Base-by-base conservation (phyloP, 2,113 vertebrate genomes). In the Engraulis encrasicolus region DNA sequence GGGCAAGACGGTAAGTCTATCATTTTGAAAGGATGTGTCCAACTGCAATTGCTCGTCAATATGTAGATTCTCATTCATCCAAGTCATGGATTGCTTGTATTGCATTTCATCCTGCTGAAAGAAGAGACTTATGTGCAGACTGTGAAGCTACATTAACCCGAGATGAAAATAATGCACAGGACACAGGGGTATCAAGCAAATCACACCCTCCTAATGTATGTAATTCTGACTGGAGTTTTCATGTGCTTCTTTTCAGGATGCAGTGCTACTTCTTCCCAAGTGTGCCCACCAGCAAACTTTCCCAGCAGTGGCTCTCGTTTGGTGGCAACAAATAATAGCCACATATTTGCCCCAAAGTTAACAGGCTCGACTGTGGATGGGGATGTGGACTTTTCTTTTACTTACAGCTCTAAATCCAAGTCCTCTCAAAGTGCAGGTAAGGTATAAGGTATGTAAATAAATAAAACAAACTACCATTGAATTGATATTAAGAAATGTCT, bases 311-410 rank as follows among this genome's bases (percentile, higher is more conserved):
- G 58, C 12, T 71, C 61, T 3, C 31, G 14, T 71, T 34, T 71
- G 61, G 61, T 71, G 27, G 61, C 61, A 34, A 71, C 61, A 71
- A 71, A 71, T 15, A 71, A 71, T 34, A 71, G 61, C 12, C 27
- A 71, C 34, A 71, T 71, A 34, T 34, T 71, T 71, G 61, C 61
- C 61, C 61, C 61, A 71, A 71, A 34, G 27, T 34, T 71, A 17
- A 71, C 14, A 71, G 1, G 15, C 61, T 31, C 23, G 14, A 34
- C 9, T 15, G 61, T 71, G 27, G 17, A 31, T 2, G 11, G 34
- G 61, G 61, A 71, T 34, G 61, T 71, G 2, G 27, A 12, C 23
- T 71, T 71, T 14, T 71, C 27, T 71, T 71, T 71, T 14, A 71
- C 31, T 14, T 71, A 15, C 12, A 71, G 1, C 27, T 0, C 27